Evolutionary conservation across 2,888 invertebrate species (phyloP).

Genomic region (Dilophus febrilis): DNA sequence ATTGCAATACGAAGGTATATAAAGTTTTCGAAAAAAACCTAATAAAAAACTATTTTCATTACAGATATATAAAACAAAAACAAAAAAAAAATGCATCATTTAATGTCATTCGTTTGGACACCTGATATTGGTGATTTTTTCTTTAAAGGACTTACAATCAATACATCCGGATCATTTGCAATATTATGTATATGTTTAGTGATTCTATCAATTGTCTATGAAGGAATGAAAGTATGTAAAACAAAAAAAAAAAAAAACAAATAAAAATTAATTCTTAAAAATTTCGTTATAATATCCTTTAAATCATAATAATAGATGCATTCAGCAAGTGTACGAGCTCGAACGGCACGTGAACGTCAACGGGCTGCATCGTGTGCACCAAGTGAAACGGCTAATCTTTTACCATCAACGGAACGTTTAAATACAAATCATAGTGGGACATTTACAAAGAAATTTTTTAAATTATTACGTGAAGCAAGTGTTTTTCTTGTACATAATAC

Average conservation of each 20-base stretch:
- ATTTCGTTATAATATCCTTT: neutral
- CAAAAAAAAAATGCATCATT: constrained; percentile 15
- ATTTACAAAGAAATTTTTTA: constrained; percentile 1
- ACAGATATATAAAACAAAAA: neutral
- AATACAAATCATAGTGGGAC: constrained; percentile 5
- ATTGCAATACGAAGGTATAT: too few relatives aligned
- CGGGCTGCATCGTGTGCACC: constrained; percentile 12
- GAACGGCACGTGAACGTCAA: constrained; percentile 14
- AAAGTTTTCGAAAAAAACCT: too few relatives aligned
- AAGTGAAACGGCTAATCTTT: constrained; percentile 15
- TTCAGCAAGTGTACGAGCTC: constrained; percentile 14
- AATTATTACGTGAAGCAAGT: constrained; percentile 11
- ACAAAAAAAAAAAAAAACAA: neutral
- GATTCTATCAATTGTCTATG: constrained; percentile 42
- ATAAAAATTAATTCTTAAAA: neutral
- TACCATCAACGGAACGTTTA: constrained; percentile 3
- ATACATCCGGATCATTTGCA: constrained; percentile 34
- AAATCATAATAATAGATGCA: constrained; percentile 11
- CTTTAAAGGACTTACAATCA: constrained; percentile 42
- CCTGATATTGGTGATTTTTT: constrained; percentile 43
- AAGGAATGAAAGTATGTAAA: constrained; percentile 34
- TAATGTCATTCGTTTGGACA: constrained; percentile 51
- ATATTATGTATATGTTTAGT: constrained; percentile 41
- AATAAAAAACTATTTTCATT: too few relatives aligned
- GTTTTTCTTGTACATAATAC: constrained; percentile 30